Evolutionary conservation across 1,140 invertebrate genomes (phyloP).

Genomic region (Eupristina koningsbergeri): DNA sequence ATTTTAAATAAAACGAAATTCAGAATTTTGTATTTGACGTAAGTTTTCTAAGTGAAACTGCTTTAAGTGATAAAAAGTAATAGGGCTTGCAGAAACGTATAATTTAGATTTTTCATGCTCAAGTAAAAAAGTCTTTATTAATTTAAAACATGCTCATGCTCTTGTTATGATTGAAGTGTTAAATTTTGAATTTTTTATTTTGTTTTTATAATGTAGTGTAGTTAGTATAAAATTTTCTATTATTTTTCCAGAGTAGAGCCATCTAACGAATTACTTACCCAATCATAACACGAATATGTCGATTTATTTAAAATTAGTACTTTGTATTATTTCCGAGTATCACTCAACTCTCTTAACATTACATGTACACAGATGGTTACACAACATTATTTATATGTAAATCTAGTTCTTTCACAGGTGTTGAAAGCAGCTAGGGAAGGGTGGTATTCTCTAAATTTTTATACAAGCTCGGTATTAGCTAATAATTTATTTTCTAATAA

Average conservation of each 20-base stretch:
- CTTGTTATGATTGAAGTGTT: conserved; percentile 19
- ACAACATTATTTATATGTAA: conserved; percentile 41
- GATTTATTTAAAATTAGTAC: conserved; percentile 6
- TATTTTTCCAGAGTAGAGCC: conserved; percentile 4
- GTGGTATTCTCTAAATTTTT: conserved; percentile 52
- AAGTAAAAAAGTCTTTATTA: conserved; percentile 33
- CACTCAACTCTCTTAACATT: conserved; percentile 27
- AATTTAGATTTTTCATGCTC: conserved; percentile 31
- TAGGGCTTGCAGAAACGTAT: conserved; percentile 29
- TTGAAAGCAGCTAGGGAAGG: conserved; percentile 69
- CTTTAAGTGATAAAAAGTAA: conserved; percentile 11
- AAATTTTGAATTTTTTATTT: not conserved
- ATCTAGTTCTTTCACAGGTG: conserved; percentile 47
- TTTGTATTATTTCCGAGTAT: conserved; percentile 16
- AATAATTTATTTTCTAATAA: conserved; percentile 32
- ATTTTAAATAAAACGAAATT: conserved; percentile 9
- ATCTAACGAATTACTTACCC: conserved; percentile 34
- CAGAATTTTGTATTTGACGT: conserved; percentile 23
- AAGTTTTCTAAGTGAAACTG: conserved; percentile 42
- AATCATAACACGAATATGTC: not conserved
- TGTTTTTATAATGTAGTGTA: not conserved
- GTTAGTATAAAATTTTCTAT: conserved; percentile 13
- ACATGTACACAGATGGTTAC: conserved; percentile 48
- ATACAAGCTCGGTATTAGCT: conserved; percentile 29
- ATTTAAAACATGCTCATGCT: conserved; percentile 50